Evolutionary conservation across 1,140 invertebrate genomes (phyloP), one percentile per base, ranked within the genome.

Genomic region (Orussus abietinus): DNA sequence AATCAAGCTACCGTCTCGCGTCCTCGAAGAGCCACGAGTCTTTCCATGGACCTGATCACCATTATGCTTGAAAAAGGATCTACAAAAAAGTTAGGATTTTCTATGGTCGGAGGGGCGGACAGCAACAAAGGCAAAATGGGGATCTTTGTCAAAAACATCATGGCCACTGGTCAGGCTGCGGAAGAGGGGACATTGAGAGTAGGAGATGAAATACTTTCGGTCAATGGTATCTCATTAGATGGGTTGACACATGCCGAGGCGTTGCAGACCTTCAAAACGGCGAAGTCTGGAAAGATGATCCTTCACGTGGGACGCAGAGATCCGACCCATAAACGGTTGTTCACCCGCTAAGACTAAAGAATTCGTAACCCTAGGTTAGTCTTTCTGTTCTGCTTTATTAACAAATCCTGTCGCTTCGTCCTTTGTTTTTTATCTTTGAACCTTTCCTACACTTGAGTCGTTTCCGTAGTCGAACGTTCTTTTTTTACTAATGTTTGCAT

Each of bases 111-210:
- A 0, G 85, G 85, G 2, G 75, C 75, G 11, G 85, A 88, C 53
- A 84, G 83, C 2, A 77, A 77, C 1, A 80, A 79, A 58, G 84
- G 84, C 2, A 74, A 72, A 25, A 80, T 84, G 65, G 84, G 84
- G 0, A 86, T 88, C 38, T 86, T 82, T 59, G 80, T 88, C 18
- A 83, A 85, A 55, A 81, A 81, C 12, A 81, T 88, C 31, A 77
- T 82, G 48, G 73, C 78, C 3, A 73, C 74, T 32, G 86, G 86
- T 3, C 78, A 86, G 51, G 83, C 85, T 2, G 78, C 81, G 2
- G 80, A 83, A 32, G 77, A 79, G 53, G 82, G 80, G 2, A 74
- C 74, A 42, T 64, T 88, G 1, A 76, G 67, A 58, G 78, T 55
- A 46, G 75, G 74, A 14, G 84, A 86, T 62, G 83, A 86, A 62